phyloP scores from a whole-genome alignment of 2,797 vertebrate species.

The Rhabdophis nuchalis region DNA sequence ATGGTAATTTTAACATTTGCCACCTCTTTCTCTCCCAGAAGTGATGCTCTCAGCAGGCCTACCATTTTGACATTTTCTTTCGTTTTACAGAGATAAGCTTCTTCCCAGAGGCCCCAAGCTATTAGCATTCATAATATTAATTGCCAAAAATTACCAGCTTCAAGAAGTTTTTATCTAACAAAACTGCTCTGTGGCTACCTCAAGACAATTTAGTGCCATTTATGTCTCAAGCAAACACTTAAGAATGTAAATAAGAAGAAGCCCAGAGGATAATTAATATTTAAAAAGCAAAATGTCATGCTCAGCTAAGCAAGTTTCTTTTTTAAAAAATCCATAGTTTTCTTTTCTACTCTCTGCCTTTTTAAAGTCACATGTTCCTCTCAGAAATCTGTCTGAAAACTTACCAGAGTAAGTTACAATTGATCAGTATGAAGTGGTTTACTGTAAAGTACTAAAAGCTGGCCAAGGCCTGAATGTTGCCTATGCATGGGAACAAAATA shows the following conservation, averaged over 20 bases:
- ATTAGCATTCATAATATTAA: constrained; percentile 80
- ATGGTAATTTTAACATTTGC: constrained; percentile 93
- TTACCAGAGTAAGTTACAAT: constrained; percentile 47
- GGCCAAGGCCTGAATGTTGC: background rate
- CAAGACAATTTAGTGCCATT: constrained; percentile 69
- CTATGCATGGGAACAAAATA: background rate
- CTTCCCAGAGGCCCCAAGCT: constrained; percentile 61
- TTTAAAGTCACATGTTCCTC: constrained; percentile 52
- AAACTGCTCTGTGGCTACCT: constrained; percentile 67
- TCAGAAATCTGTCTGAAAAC: constrained; percentile 48
- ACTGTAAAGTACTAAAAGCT: constrained; percentile 37
- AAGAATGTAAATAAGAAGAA: constrained; percentile 72
- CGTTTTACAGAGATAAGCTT: constrained; percentile 62
- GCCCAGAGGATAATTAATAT: constrained; percentile 68
- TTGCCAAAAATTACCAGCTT: constrained; percentile 74
- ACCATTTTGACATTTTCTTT: constrained; percentile 66
- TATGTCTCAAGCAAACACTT: constrained; percentile 67
- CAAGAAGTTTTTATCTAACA: constrained; percentile 74
- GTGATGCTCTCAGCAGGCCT: constrained; percentile 66
- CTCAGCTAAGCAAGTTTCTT: constrained; percentile 62
- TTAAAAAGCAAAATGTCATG: constrained; percentile 68
- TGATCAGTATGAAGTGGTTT: constrained; percentile 58
- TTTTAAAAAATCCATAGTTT: constrained; percentile 26
- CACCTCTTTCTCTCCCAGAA: constrained; percentile 70
- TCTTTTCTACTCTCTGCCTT: constrained; percentile 8